Conservation (phyloP, 2,888 invertebrate species). For the Frankliniella intonsa region DNA sequence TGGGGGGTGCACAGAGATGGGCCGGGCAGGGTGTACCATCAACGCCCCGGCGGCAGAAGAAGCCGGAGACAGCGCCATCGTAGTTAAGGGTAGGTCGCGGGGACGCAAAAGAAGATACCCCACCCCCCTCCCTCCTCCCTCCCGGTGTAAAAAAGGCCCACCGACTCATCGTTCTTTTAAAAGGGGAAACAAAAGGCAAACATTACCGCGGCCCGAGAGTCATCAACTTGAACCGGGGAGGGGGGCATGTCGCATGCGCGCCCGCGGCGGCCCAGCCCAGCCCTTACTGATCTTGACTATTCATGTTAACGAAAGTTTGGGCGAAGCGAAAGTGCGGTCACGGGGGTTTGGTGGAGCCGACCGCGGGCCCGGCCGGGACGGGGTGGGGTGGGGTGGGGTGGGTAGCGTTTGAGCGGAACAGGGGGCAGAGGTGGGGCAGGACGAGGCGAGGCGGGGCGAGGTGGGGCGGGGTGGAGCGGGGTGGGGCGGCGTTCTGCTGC, state of each 20-base stretch:
- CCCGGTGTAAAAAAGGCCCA: too few relatives aligned
- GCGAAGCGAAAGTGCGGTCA: not conserved
- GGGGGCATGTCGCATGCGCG: not conserved
- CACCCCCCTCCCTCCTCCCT: too few relatives aligned
- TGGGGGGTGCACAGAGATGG: not conserved
- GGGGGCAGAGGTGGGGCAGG: too few relatives aligned
- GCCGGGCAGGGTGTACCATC: not conserved
- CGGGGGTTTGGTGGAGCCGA: not conserved
- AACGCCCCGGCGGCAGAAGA: not conserved
- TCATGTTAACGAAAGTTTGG: constrained; percentile 10
- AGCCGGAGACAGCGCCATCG: not conserved
- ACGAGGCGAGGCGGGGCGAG: not conserved
- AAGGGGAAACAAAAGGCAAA: too few relatives aligned
- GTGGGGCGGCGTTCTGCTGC: not conserved
- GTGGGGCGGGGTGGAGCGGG: not conserved
- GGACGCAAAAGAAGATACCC: too few relatives aligned
- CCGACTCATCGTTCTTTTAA: too few relatives aligned
- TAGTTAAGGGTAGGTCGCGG: too few relatives aligned
- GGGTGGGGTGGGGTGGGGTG: not conserved
- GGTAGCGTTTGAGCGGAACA: not conserved
- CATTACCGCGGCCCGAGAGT: too few relatives aligned
- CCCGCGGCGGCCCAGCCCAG: not conserved
- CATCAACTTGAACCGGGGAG: too few relatives aligned
- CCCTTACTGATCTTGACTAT: constrained; percentile 7
- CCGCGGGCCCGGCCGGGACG: not conserved